Evolutionary conservation across 2,888 invertebrate genomes (phyloP).

Genomic region (Epicampocera succincta): DNA sequence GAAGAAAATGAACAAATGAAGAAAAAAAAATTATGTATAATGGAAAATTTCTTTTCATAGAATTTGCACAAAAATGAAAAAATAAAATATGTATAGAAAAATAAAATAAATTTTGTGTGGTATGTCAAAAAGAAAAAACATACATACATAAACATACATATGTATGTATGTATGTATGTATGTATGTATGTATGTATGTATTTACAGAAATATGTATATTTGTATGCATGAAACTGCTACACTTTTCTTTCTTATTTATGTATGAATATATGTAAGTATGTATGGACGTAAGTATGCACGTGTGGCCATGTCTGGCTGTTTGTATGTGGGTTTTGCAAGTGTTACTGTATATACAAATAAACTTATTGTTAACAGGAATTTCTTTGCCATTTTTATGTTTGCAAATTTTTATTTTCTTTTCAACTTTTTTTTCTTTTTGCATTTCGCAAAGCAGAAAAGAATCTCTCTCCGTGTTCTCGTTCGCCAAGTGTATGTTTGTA

Average conservation of each 20-base stretch:
- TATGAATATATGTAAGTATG: not conserved
- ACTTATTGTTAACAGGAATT: conserved; percentile 47
- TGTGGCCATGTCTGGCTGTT: not conserved
- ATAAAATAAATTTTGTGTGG: conserved; percentile 25
- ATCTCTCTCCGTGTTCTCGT: conserved; percentile 19
- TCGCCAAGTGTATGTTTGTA: conserved; percentile 16
- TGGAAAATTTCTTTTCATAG: conserved; percentile 79
- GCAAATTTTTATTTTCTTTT: conserved; percentile 30
- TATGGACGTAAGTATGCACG: not conserved
- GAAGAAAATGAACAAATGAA: conserved; percentile 49
- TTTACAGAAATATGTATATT: conserved; percentile 49
- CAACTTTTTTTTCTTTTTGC: conserved; percentile 41
- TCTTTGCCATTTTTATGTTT: conserved; percentile 19
- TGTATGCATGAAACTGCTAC: conserved; percentile 10
- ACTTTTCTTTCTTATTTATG: conserved; percentile 13
- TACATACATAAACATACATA: not conserved
- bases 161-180: conserved; percentile 50
- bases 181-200: not conserved
- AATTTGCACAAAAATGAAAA: conserved; percentile 79
- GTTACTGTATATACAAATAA: conserved; percentile 44
- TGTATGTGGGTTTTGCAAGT: conserved; percentile 17
- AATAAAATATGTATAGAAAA: conserved; percentile 46
- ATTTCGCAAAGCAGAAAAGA: conserved; percentile 2
- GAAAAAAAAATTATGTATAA: conserved; percentile 73
- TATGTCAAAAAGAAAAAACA: too few species aligned